Conservation (phyloP, 2,888 invertebrate species). For the Sipha maydis region DNA sequence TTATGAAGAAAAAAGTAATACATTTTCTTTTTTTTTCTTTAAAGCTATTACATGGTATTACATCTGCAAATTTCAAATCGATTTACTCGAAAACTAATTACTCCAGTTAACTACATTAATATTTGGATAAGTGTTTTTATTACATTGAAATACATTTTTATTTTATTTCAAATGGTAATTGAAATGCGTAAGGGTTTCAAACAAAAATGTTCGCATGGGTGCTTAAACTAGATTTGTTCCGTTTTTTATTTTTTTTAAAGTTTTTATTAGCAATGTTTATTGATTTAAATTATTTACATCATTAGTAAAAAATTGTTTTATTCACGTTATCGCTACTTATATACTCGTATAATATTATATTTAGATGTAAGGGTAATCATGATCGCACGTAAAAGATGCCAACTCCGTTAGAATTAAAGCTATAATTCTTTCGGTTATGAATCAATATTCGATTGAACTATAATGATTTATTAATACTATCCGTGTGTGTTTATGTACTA, state of each 20-base stretch:
- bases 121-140: too few relatives aligned
- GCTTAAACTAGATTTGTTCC: neutral
- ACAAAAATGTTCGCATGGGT: neutral
- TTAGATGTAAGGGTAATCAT: slow-evolving; percentile 26
- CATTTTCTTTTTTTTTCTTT: too few relatives aligned
- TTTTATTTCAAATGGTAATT: too few relatives aligned
- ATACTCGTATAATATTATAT: slow-evolving; percentile 9
- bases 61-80: too few relatives aligned
- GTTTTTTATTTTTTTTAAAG: slow-evolving; percentile 9
- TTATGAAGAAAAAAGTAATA: too few relatives aligned
- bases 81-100: too few relatives aligned
- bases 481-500: slow-evolving; percentile 15
- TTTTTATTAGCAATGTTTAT: slow-evolving; percentile 25
- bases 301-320: slow-evolving; percentile 34
- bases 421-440: slow-evolving; percentile 17
- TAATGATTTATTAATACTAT: slow-evolving; percentile 2
- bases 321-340: slow-evolving; percentile 56
- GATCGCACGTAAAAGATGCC: slow-evolving; percentile 45
- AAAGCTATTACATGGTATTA: too few relatives aligned
- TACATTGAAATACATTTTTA: too few relatives aligned
- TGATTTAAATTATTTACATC: neutral
- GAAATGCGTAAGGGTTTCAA: too few relatives aligned
- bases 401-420: slow-evolving; percentile 23
- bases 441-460: slow-evolving; percentile 7
- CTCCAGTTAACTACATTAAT: too few relatives aligned